Evolutionary conservation across 2,113 vertebrate genomes (phyloP).

Genomic region (Ariopsis seemanni): DNA sequence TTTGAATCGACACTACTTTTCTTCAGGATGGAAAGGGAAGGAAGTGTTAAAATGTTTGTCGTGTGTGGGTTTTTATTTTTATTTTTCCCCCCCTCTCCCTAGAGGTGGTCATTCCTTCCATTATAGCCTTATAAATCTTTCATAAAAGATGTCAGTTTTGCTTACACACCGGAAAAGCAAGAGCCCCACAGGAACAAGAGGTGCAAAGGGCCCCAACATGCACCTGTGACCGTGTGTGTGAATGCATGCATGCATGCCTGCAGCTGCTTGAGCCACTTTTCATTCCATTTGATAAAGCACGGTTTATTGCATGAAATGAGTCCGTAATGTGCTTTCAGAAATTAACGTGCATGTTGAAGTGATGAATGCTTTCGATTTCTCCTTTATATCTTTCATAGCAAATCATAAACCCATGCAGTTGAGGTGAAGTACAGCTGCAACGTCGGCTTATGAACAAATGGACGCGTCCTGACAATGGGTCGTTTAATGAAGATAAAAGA

Average conservation of each 20-base stretch:
- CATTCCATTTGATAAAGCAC: slow-evolving; percentile 23
- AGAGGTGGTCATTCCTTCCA: slow-evolving; percentile 76
- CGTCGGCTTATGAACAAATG: background rate
- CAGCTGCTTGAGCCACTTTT: slow-evolving; percentile 46
- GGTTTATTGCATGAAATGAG: background rate
- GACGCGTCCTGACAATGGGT: too few species aligned
- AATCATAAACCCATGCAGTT: background rate
- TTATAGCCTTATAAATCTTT: slow-evolving; percentile 81
- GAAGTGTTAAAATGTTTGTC: slow-evolving; percentile 20
- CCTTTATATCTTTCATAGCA: background rate
- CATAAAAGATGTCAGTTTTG: slow-evolving; percentile 82
- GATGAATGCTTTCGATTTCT: background rate
- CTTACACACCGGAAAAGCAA: slow-evolving; percentile 74
- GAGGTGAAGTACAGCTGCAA: background rate
- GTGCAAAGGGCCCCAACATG: slow-evolving; percentile 69
- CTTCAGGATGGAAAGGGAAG: background rate
- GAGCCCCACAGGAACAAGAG: slow-evolving; percentile 68
- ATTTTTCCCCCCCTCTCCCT: slow-evolving; percentile 57
- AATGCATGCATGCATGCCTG: slow-evolving; percentile 52
- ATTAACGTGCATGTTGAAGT: background rate
- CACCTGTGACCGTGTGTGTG: slow-evolving; percentile 48
- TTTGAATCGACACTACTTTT: slow-evolving; percentile 10
- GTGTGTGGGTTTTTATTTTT: background rate
- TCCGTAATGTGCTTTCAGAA: background rate
- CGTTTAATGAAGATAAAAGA: background rate